Base-by-base conservation (phyloP, 1,140 invertebrate genomes). In the Heterodera carotae region DNA sequence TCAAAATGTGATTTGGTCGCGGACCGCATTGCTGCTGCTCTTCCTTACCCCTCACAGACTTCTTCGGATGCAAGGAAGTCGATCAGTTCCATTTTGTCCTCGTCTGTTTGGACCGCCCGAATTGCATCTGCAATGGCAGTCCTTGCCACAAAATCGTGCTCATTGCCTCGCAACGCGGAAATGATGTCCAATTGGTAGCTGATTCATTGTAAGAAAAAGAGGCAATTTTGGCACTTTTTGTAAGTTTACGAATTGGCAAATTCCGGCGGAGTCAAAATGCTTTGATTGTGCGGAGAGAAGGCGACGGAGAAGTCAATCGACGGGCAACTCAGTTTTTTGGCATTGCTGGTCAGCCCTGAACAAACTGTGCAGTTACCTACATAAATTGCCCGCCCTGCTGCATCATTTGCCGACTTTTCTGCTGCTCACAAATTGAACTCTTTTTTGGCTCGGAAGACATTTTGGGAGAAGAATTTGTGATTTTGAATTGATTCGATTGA, bases 131-230 rank as follows among this genome's bases (percentile, higher is more conserved):
- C 62, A 12, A 66, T 34, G 29, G 62, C 29, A 31, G 62, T 27
- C 22, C 29, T 66, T 12, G 62, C 27, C 29, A 66, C 2, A 22
- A 29, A 66, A 34, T 34, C 22, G 62, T 66, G 62, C 25, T 29
- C 29, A 34, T 66, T 29, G 29, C 62, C 62, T 12, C 62, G 62
- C 29, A 66, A 34, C 25, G 62, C 62, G 29, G 62, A 66, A 31
- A 66, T 66, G 29, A 66, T 66, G 62, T 66, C 62, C 62, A 66
- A 34, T 66, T 66, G 62, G 62, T 31, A 66, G 62, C 62, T 66
- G 62, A 66, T 3, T 29, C 27, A 66, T 12, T 1, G 12, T 12
- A 18, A 7, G n/a, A 2, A 31, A 27, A 18, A 31, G 33, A 66
- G 27, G 29, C 27, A 66, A 31, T 34, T 25, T 29, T 31, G 60